phyloP scores from a whole-genome alignment of 2,888 invertebrate genomes.

The Apamea monoglypha region DNA sequence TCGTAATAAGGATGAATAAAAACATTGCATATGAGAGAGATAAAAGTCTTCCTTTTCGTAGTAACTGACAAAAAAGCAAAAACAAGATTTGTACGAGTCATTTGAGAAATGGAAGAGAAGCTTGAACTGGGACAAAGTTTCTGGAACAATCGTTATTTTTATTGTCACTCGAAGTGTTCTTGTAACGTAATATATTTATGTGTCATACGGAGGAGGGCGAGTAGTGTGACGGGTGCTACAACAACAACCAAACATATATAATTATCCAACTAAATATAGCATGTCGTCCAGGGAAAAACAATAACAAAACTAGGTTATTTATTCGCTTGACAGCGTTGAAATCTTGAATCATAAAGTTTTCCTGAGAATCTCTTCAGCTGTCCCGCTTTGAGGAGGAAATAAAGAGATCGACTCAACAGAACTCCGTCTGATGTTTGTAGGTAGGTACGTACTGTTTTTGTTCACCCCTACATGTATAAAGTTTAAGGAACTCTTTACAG shows the following conservation, averaged over 20 bases:
- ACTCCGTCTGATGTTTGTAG: slow-evolving; percentile 51
- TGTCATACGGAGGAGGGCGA: slow-evolving; percentile 9
- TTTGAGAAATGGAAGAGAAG: slow-evolving; percentile 49
- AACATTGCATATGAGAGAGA: slow-evolving; percentile 38
- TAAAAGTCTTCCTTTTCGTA: slow-evolving; percentile 35
- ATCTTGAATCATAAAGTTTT: slow-evolving; percentile 66
- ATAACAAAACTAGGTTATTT: slow-evolving; percentile 54
- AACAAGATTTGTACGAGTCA: slow-evolving; percentile 54
- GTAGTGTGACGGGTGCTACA: background rate
- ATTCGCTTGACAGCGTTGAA: slow-evolving; percentile 51
- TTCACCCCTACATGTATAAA: slow-evolving; percentile 40
- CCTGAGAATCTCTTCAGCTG: slow-evolving; percentile 67
- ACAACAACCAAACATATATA: slow-evolving; percentile 13
- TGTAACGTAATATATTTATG: slow-evolving; percentile 41
- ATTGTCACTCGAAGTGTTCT: slow-evolving; percentile 47
- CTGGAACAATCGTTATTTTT: slow-evolving; percentile 54
- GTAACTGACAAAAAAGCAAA: slow-evolving; percentile 40
- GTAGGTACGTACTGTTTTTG: slow-evolving; percentile 44
- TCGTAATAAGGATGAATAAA: slow-evolving; percentile 34
- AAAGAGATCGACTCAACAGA: slow-evolving; percentile 55
- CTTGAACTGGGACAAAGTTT: slow-evolving; percentile 56
- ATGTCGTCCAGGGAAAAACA: slow-evolving; percentile 28
- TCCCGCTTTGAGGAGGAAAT: slow-evolving; percentile 58
- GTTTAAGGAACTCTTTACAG: slow-evolving; percentile 55
- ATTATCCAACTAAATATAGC: slow-evolving; percentile 23